Evolutionary conservation across 2,113 vertebrate species (phyloP).

Genomic region (Bucco capensis): DNA sequence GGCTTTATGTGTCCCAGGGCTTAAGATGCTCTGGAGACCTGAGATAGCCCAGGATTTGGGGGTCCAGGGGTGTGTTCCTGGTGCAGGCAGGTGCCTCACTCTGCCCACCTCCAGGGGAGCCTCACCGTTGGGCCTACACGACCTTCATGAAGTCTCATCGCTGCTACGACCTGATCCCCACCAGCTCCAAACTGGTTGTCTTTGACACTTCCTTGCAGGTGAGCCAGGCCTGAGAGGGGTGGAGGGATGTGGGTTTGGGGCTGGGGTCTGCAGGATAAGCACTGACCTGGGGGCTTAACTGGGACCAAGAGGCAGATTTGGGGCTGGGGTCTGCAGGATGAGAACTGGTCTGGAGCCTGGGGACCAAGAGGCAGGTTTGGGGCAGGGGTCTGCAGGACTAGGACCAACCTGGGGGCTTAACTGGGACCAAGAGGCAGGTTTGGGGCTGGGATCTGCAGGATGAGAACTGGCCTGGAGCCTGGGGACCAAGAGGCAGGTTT

Average conservation of each 20-base stretch:
- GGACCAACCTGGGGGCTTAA: background rate
- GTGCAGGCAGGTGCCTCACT: background rate
- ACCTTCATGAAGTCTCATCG: conserved; percentile 95
- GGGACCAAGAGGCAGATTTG: background rate
- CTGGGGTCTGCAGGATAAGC: rapidly evolving
- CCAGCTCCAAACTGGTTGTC: conserved; percentile 97
- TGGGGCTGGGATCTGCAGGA: background rate
- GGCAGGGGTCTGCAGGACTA: rapidly evolving
- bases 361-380: background rate
- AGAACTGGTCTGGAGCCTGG: background rate
- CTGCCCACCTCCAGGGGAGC: conserved; percentile 68
- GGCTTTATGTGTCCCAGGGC: no score
- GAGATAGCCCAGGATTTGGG: no score
- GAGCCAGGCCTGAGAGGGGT: background rate
- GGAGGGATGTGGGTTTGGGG: background rate
- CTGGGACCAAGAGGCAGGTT: background rate
- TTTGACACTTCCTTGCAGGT: conserved; percentile 97
- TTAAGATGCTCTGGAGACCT: no score
- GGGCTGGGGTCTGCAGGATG: rapidly evolving
- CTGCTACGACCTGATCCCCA: conserved; percentile 96
- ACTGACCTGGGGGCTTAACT: background rate
- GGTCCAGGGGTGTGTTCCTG: background rate
- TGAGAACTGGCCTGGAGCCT: background rate
- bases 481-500: background rate
- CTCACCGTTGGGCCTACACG: conserved; percentile 83